A percentile compares a stretch with the other conserved stretches of the same genome.
phyloP scores from a whole-genome alignment of 1,140 invertebrate species.

The Panagrolaimus sp. region DNA sequence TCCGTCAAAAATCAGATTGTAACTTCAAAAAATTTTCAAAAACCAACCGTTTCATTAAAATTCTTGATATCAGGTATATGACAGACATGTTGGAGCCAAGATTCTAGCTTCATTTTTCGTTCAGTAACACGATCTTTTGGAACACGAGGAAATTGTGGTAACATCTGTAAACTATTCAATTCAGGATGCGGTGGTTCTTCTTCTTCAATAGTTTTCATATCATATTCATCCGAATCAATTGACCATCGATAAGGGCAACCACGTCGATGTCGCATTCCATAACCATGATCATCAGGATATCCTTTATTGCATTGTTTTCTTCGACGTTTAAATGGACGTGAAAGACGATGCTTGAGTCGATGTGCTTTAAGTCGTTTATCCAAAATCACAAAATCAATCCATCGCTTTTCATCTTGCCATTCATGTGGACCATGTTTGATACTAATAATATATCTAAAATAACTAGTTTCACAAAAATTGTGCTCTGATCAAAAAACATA shows the following conservation, averaged over 20 bases:
- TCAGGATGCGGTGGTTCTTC: too few species aligned
- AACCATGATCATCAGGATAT: too few species aligned
- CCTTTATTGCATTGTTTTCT: too few species aligned
- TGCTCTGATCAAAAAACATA: constrained; percentile 20
- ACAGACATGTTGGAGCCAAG: constrained; percentile 60
- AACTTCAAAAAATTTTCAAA: constrained; percentile 19
- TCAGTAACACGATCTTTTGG: constrained; percentile 44
- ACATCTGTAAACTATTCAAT: neutral
- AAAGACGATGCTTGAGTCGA: neutral
- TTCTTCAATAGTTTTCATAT: too few species aligned
- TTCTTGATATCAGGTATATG: constrained; percentile 60
- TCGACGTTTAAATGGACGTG: too few species aligned
- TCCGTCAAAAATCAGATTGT: too few species aligned
- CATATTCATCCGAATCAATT: too few species aligned
- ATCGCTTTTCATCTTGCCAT: constrained; percentile 60
- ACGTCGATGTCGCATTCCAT: too few species aligned
- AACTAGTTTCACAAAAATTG: too few species aligned
- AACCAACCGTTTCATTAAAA: constrained; percentile 60
- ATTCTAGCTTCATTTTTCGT: constrained; percentile 58
- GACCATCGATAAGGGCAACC: too few species aligned
- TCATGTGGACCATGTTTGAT: constrained; percentile 60
- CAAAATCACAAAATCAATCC: constrained; percentile 60
- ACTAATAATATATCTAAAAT: constrained; percentile 60
- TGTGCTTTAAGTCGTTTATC: constrained; percentile 48
- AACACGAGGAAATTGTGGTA: constrained; percentile 46